Base-by-base conservation (phyloP, 1,140 invertebrate genomes). In the Nomia melanderi region DNA sequence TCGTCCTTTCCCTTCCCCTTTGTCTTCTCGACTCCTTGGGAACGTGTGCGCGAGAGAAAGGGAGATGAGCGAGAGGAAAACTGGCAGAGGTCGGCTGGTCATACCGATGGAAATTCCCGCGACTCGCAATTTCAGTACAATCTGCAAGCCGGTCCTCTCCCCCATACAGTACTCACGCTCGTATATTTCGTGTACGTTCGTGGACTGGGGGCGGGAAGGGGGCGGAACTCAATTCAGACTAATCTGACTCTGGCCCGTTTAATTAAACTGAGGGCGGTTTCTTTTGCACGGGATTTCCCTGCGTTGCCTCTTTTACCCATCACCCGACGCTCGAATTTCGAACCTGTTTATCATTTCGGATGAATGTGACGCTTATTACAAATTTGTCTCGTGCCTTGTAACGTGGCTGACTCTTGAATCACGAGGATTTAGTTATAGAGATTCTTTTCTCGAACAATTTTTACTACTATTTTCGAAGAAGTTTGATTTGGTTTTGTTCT, bases 221-320 rank as follows among this genome's bases (percentile, higher is more conserved):
- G 20, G 63, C 65, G 81, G 75, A 87, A 87, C 77, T 88, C 79
- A 86, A 88, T 87, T 88, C 83, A 81, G 79, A 88, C 84, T 87
- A 86, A 72, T 87, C 76, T 88, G 83, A 80, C 65, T 79, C 77
- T 79, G 82, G 76, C 39, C 57, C 59, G 57, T 63, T 77, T 79
- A 72, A 57, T 84, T 57, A 31, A 69, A 77, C 78, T 82, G 86
- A 86, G 74, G 60, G 73, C 75, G 63, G 25, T 69, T 65, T 73
- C 75, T 77, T 82, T 69, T 53, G 39, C 20, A 20, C 41, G n/a
- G 8, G 59, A 39, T 20, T 39, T 23, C 12, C 44, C 56, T 8
- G 11, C 14, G 17, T 36, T 27, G 5, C 31, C 31, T 14, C 29
- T 33, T 23, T 57, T 2, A 11, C 36, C 27, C 20, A 60, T 36